These are phyloP conservation scores for Oryzias curvinotus DNA, from an alignment of 2,113 vertebrate genomes.

Conservation along the genomic window DNA sequence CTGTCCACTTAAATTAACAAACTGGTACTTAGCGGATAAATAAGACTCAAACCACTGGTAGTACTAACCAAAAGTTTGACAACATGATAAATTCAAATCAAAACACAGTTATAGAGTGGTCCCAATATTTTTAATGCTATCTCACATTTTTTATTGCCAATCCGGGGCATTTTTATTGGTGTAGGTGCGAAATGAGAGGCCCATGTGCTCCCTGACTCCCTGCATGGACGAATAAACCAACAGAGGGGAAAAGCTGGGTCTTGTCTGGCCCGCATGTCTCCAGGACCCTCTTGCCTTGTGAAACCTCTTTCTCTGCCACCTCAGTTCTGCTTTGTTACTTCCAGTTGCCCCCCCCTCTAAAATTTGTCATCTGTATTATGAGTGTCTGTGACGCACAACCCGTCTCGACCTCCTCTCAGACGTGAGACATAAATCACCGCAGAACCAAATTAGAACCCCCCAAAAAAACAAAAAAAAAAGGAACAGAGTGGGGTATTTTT, in stretches of 20 bases:
- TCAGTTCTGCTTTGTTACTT: slow-evolving; percentile 59
- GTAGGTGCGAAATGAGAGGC: slow-evolving; percentile 25
- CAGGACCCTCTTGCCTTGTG: slow-evolving; percentile 26
- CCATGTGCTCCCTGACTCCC: slow-evolving; percentile 37
- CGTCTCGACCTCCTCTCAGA: slow-evolving; percentile 45
- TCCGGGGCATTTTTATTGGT: neutral
- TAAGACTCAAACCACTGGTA: too few relatives aligned
- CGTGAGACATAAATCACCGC: slow-evolving; percentile 70
- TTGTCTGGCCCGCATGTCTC: neutral
- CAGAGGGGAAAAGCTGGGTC: slow-evolving; percentile 11
- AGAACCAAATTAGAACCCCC: slow-evolving; percentile 69
- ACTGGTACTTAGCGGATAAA: too few relatives aligned
- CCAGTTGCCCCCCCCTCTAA: slow-evolving; percentile 22
- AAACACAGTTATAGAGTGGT: too few relatives aligned
- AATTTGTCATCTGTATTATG: slow-evolving; percentile 62
- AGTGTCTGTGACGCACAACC: slow-evolving; percentile 55
- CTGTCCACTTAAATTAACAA: too few relatives aligned
- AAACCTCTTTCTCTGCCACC: slow-evolving; percentile 39
- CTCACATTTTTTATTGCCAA: too few relatives aligned
- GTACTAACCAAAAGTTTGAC: too few relatives aligned
- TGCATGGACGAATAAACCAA: slow-evolving; percentile 41
- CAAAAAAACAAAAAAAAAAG: slow-evolving; percentile 54
- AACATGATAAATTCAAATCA: too few relatives aligned
- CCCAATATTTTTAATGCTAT: too few relatives aligned
- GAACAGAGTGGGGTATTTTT: slow-evolving; percentile 66